These are phyloP conservation scores for Cactoblastis cactorum DNA, from an alignment of 2,888 invertebrate genomes.

Conservation along the genomic window DNA sequence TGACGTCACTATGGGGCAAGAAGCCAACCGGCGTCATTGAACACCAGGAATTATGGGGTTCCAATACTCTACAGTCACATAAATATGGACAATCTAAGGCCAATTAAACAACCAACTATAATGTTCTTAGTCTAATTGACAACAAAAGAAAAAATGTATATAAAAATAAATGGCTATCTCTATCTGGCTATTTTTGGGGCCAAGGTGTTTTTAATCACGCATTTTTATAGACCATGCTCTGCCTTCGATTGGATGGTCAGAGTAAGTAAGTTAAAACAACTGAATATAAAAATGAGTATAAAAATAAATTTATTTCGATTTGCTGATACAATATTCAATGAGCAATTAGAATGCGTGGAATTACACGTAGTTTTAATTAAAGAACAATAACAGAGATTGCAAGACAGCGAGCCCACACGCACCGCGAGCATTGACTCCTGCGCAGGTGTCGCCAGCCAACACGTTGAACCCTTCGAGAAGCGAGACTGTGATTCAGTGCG, in stretches of 20 bases:
- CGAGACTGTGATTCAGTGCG: neutral
- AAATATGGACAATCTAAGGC: too few relatives aligned
- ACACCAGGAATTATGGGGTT: neutral
- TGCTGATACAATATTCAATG: neutral
- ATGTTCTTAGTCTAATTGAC: too few relatives aligned
- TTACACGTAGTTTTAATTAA: neutral
- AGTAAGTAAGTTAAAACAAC: too few relatives aligned
- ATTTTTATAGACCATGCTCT: too few relatives aligned
- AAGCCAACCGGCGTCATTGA: conserved; percentile 12
- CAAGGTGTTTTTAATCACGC: too few relatives aligned
- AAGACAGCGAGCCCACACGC: conserved; percentile 1
- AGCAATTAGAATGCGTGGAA: neutral
- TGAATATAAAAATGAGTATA: too few relatives aligned
- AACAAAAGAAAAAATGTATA: too few relatives aligned
- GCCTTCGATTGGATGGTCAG: too few relatives aligned
- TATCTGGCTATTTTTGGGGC: too few relatives aligned
- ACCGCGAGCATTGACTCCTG: conserved; percentile 5
- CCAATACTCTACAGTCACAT: neutral
- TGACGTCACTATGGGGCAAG: conserved; percentile 37
- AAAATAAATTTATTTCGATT: too few relatives aligned
- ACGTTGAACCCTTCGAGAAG: conserved; percentile 1
- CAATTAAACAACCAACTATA: too few relatives aligned
- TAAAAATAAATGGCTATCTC: too few relatives aligned
- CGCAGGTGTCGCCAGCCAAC: conserved; percentile 9
- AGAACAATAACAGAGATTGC: conserved; percentile 11